Evolutionary conservation across 2,797 vertebrate genomes (phyloP), one percentile per base, ranked within the genome.

Genomic region (Xiphophorus birchmanni): DNA sequence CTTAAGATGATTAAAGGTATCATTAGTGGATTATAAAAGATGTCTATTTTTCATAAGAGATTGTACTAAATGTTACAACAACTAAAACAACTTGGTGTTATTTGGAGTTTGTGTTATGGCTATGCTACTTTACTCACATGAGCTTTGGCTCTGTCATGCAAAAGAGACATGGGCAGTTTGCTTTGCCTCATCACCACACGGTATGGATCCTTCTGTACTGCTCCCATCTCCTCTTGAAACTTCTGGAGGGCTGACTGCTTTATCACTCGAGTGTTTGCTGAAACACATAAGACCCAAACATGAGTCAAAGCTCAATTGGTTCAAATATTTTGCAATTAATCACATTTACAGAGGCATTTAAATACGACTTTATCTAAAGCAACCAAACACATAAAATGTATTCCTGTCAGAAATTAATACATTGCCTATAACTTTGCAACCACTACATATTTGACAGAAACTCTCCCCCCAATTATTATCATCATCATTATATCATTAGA

Each of bases 211-310:
- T 98, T 99, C 95, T 97, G 95, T 23, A 99, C 93, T 0, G 90
- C 94, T 50, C 95, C 96, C 98, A 99, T 99, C 90, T 99, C 99
- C 0, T 99, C 98, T 89, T 99, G 98, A 90, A 99, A 99, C 82
- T 96, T 99, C 93, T 99, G 99, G 0, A 99, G 95, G 29, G 97
- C 99, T 0, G 98, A 96, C 60, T 99, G 99, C 93, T 99, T 99
- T 93, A 99, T 98, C 79, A 99, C 98, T 40, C 98, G 97, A 18
- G 98, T 99, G 84, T 99, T 99, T 87, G 97, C 99, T 99, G 93
- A 56, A 93, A 87, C 2, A 42, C 21, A 26, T 67, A 11, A 42
- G 23, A 37, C 65, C 21, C 65, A 11, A 78, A 7, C 84, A 48
- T 15, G 32, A 23, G 45, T 40, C 3, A n/a, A 29, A 32, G 45